phyloP scores from a whole-genome alignment of 2,888 invertebrate species.

The Polia nebulosa region DNA sequence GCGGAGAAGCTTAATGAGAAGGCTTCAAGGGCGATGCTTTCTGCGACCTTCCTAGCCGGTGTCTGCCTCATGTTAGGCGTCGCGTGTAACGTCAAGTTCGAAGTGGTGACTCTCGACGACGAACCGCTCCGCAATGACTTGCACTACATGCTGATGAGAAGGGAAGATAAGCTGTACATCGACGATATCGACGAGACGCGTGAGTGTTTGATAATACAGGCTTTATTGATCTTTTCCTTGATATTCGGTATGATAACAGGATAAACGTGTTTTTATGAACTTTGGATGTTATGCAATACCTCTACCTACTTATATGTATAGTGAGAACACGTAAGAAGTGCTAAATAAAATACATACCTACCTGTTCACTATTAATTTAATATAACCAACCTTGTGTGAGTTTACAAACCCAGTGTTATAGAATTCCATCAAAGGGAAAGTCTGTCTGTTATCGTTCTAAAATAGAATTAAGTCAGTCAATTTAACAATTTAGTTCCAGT shows the following conservation, averaged over 20 bases:
- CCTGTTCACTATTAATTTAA: not conserved
- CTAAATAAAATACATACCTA: not conserved
- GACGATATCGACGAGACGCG: constrained; percentile 85
- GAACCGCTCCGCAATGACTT: constrained; percentile 81
- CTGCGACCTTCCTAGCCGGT: constrained; percentile 77
- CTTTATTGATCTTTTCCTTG: constrained; percentile 17
- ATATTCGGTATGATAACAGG: constrained; percentile 29
- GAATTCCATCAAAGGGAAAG: not conserved
- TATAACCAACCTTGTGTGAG: not conserved
- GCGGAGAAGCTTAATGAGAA: constrained; percentile 78
- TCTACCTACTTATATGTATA: not conserved
- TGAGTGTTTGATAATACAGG: constrained; percentile 75
- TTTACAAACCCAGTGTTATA: not conserved
- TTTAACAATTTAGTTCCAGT: constrained; percentile 39
- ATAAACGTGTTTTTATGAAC: constrained; percentile 37
- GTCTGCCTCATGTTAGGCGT: constrained; percentile 81
- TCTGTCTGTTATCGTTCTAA: constrained; percentile 21
- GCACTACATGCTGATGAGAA: constrained; percentile 84
- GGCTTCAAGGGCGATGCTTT: constrained; percentile 72
- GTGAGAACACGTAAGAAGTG: not conserved
- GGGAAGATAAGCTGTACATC: constrained; percentile 83
- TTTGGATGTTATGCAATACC: constrained; percentile 40
- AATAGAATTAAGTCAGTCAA: constrained; percentile 12
- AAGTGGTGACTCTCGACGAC: constrained; percentile 81
- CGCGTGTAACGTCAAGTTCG: constrained; percentile 83